phyloP scores from a whole-genome alignment of 2,797 vertebrate genomes.

The Tenualosa ilisha region DNA sequence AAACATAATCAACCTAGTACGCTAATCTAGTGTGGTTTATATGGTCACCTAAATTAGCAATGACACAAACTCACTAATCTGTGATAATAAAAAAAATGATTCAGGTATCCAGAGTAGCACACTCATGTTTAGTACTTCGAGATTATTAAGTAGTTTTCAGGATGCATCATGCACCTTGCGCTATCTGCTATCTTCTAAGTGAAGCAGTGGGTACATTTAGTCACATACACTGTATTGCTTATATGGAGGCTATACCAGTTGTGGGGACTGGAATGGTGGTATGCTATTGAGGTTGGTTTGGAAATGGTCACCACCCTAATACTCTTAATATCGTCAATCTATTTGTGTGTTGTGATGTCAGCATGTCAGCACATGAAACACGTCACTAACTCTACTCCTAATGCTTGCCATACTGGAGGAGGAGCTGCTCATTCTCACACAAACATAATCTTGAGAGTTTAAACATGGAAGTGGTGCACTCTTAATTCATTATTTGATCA shows the following conservation, averaged over 20 bases:
- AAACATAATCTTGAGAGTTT: neutral
- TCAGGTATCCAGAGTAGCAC: neutral
- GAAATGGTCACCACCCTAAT: neutral
- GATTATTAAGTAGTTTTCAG: neutral
- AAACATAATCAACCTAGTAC: neutral
- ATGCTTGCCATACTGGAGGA: too few relatives aligned
- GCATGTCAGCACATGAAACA: neutral
- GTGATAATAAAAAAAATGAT: neutral
- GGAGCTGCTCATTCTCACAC: too few relatives aligned
- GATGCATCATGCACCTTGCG: neutral
- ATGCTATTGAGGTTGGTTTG: neutral
- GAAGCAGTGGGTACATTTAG: neutral
- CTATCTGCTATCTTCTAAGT: neutral
- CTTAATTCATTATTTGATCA: neutral
- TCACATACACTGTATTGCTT: neutral
- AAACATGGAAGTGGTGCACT: constrained; percentile 20
- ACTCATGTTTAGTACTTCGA: constrained; percentile 3
- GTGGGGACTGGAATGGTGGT: too few relatives aligned
- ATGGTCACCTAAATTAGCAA: neutral
- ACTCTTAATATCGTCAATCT: neutral
- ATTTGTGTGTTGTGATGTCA: neutral
- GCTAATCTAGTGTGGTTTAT: neutral
- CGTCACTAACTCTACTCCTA: neutral
- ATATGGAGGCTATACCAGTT: neutral
- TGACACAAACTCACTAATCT: neutral